Base-by-base conservation (phyloP, 2,113 vertebrate species). In the Brachirus orientalis region DNA sequence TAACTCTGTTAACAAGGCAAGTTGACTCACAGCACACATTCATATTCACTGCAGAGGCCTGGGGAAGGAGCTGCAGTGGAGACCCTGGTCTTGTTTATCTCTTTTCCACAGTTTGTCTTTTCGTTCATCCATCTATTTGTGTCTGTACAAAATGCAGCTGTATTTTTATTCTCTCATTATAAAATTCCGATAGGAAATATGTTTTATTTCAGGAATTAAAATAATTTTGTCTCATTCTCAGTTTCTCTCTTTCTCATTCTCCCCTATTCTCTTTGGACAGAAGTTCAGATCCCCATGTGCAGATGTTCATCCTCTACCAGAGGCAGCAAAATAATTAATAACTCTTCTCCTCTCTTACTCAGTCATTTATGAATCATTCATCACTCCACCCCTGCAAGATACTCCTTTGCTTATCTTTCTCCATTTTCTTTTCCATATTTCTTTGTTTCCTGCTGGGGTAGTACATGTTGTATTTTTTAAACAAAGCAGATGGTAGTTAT, bases 341-440 rank as follows among this genome's bases (percentile, higher is more conserved):
- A 77, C 75, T 62, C 46, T 47, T 48, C 62, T 55, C 14, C 19
- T 50, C 63, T 65, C 65, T 61, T 33, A 67, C 58, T 46, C 62
- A 59, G 69, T 80, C 80, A 64, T 74, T 84, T 74, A 85, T 86
- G 86, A 89, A 87, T 89, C 80, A 87, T 89, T 89, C 84, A 88
- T 89, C 69, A 56, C 22, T 66, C 35, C 64, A 55, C 3, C 57
- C 58, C 79, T 83, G 69, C 72, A 83, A 77, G 69, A 69, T 51
- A 78, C 60, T 72, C 62, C 47, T 60, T 40, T 64, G 55, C 63
- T 72, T 83, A 63, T 69, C 43, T 73, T 72, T 70, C 18, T 59
- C 44, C 11, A 37, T 63, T 64, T 80, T 80, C 28, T 53, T 8
- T 51, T 59, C 36, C 33, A 36, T 40, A 40, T 57, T 36, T 3